Evolutionary conservation across 2,888 invertebrate genomes (phyloP), one percentile per base, ranked within the genome.

Genomic region (Zhengitettix transpicula): DNA sequence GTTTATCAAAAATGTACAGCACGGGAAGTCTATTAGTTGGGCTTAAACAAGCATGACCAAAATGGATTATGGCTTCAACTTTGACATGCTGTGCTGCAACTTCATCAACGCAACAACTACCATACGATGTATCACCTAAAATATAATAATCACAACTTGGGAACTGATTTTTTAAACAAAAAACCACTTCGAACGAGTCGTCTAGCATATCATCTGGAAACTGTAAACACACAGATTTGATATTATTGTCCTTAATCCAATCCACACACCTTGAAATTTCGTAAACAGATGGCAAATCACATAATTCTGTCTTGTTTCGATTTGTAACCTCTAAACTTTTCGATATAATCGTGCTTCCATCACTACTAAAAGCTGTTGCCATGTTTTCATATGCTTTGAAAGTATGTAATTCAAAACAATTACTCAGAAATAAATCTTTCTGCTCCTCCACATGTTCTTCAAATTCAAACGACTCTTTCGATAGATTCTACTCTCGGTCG

Each of bases 51-150:
- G 88, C 82, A 68, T 85, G 86, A 0, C 97, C 97, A 73, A 89
- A 97, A 73, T 98, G 97, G 59, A 98, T 81, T 2, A 97, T 76
- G 42, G 87, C 84, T 73, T 96, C 89, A 0, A 88, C 87, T 60
- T 82, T 78, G 9, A 91, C 83, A 72, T 97, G 97, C 71, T 88
- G 84, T 0, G 95, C 92, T 1, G 94, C 88, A 42, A 95, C 83
- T 68, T 88, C 87, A 72, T 94, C 93, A 3, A 91, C 83, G 71
- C 94, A 94, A 72, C 93, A 94, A 71, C 92, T 92, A 65, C 91
- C 93, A 73, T 92, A 95, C 0, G 92, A 87, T 10, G 93, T 93
- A 69, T 96, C 95, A 3, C 89, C 94, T 59, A 96, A 76, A 67
- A 95, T 84, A 68, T 85, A 94, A 1, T 89, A 12, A 47, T n/a